These are phyloP conservation scores for Callipepla californica DNA, from an alignment of 2,113 vertebrate species.

Conservation along the genomic window DNA sequence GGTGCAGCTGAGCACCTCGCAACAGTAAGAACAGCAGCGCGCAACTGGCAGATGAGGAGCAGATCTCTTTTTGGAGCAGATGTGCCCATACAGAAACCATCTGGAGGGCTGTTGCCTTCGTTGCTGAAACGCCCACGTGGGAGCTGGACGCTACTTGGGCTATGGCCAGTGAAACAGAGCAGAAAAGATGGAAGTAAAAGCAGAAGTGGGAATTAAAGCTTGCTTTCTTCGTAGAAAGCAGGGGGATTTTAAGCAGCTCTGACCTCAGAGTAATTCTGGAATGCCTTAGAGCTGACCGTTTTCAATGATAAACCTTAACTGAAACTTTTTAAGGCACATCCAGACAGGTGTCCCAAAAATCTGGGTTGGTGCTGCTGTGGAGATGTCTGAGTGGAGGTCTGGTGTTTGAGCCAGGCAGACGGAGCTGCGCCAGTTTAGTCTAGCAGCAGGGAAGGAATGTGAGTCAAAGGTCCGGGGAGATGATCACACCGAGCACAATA, in stretches of 20 bases:
- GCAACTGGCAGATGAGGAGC: not conserved
- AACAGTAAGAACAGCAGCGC: rapidly evolving
- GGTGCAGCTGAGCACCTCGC: not conserved
- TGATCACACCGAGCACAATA: not conserved
- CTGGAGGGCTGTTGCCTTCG: not conserved
- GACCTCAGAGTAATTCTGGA: not conserved
- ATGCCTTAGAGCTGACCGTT: not conserved
- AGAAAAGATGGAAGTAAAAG: not conserved
- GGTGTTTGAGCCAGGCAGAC: not conserved
- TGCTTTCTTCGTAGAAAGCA: not conserved
- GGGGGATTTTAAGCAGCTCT: not conserved
- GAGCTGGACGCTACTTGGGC: not conserved
- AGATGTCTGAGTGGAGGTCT: not conserved
- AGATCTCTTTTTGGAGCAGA: not conserved
- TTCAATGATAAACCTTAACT: not conserved
- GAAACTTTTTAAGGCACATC: not conserved
- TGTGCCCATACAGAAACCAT: not conserved
- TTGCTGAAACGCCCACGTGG: not conserved
- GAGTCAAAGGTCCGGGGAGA: not conserved
- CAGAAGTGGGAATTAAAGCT: not conserved
- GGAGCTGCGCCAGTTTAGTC: not conserved
- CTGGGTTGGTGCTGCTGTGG: rapidly evolving
- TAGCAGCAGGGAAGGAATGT: not conserved
- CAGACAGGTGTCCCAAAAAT: not conserved
- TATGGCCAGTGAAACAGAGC: not conserved